These are phyloP conservation scores for Lasioglossum malachurum DNA, from an alignment of 2,888 invertebrate genomes.

Conservation along the genomic window DNA sequence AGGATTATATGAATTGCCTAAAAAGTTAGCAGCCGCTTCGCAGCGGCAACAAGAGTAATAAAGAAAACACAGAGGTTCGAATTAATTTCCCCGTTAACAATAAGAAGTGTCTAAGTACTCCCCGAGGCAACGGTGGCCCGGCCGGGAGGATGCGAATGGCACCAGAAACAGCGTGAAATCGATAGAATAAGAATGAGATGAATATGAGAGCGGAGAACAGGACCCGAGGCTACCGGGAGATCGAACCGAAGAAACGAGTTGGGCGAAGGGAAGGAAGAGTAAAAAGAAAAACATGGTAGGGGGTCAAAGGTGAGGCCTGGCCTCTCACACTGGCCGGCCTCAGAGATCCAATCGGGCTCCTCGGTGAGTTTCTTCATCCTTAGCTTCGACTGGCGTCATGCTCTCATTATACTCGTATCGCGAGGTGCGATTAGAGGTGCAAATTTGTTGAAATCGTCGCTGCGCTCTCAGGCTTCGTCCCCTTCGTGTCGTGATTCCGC, in stretches of 20 bases:
- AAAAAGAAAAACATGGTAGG: constrained; percentile 61
- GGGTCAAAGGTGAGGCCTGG: constrained; percentile 83
- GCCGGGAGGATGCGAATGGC: constrained; percentile 10
- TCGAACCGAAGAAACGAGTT: constrained; percentile 57
- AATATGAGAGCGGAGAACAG: constrained; percentile 60
- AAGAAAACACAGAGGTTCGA: background rate
- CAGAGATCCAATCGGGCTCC: constrained; percentile 82
- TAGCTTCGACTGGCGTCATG: constrained; percentile 74
- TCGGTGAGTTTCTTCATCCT: constrained; percentile 76
- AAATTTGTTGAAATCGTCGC: constrained; percentile 73
- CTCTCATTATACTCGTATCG: constrained; percentile 81
- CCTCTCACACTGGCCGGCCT: constrained; percentile 81
- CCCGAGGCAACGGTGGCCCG: constrained; percentile 22
- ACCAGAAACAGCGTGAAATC: constrained; percentile 58
- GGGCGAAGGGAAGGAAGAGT: constrained; percentile 60
- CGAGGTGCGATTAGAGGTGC: constrained; percentile 75
- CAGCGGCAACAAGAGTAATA: background rate
- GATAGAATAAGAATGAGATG: constrained; percentile 61
- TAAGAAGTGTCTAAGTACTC: constrained; percentile 18
- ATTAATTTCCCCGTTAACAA: constrained; percentile 41
- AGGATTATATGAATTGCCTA: background rate
- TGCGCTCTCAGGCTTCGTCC: constrained; percentile 55
- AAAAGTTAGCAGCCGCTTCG: background rate
- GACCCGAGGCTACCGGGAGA: constrained; percentile 58
- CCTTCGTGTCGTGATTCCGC: constrained; percentile 52